These are phyloP conservation scores for Drosophila rhopaloa DNA, from an alignment of 1,140 invertebrate species.

Conservation along the genomic window DNA sequence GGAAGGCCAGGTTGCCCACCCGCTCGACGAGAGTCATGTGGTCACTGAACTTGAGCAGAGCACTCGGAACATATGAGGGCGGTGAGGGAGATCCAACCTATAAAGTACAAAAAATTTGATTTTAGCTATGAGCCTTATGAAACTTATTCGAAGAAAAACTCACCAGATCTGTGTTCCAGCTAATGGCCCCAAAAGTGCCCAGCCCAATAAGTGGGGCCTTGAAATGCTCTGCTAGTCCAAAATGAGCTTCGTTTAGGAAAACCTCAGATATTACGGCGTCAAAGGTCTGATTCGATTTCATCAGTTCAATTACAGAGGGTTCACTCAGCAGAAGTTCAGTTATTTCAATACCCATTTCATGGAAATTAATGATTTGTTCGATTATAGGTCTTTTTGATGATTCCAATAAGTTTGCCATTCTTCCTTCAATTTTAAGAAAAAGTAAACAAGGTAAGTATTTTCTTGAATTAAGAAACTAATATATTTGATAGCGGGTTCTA, in stretches of 20 bases:
- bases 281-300: conserved; percentile 66
- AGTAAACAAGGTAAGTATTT: background rate
- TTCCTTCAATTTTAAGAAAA: conserved; percentile 1
- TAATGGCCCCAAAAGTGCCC: conserved; percentile 73
- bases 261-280: conserved; percentile 80
- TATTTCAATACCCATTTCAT: conserved; percentile 64
- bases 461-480: background rate
- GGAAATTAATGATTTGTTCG: conserved; percentile 56
- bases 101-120: no score
- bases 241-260: conserved; percentile 73
- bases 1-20: conserved; percentile 79
- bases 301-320: conserved; percentile 40
- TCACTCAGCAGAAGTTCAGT: conserved; percentile 59
- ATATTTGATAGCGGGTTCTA: background rate
- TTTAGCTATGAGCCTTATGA: no score
- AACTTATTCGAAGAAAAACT: background rate
- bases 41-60: conserved; percentile 70
- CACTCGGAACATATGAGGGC: conserved; percentile 82
- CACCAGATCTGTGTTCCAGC: conserved; percentile 75
- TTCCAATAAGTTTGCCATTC: conserved; percentile 46
- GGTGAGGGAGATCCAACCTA: conserved; percentile 80
- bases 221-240: conserved; percentile 76
- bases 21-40: conserved; percentile 85
- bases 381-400: conserved; percentile 45
- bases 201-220: conserved; percentile 79